Base-by-base conservation (phyloP, 2,797 vertebrate genomes). In the Stomatorhinus walkeri region DNA sequence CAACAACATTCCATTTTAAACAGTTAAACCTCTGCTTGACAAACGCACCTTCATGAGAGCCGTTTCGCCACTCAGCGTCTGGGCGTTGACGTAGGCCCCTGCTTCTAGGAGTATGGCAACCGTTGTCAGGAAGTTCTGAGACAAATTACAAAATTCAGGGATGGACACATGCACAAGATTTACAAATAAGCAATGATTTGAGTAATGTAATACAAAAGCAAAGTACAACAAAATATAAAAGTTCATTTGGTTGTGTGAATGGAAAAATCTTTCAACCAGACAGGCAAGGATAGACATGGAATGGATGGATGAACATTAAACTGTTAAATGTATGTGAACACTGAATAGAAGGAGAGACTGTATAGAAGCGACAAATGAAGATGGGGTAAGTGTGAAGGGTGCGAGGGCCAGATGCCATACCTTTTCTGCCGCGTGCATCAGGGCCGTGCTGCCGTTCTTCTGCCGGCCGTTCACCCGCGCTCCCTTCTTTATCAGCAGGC, bases 341-440 rank as follows among this genome's bases (percentile, higher is more conserved):
- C 43, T 7, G 8, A 19, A 43, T 36, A 43, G 5, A 1, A 19
- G 24, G 68, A 40, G 14, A 40, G 28, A 46, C 76, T 40, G 76
- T 40, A 81, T 7, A 72, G 24, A 54, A 40, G 36, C 3, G 2
- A 7, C 2, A 79, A 49, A 52, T 54, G 61, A 48, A 36, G 40
- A 12, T 36, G 68, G 40, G 40, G 40, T 24, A 8, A 22, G 16
- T 14, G 9, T 46, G 24, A 19, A 72, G 19, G 36, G 8, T 6
- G 16, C 3, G 8, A 28, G 32, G 6, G 49, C 32, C 28, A 24
- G 32, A 19, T 46, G 40, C 19, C 76, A 3, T 91, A 99, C 98
- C 97, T 99, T 99, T 89, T 99, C 98, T 2, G 97, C 98, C 0
- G 98, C 98, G 0, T 99, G 97, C 94, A 99, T 99, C 89, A 99